Evolutionary conservation across 2,797 vertebrate species (phyloP), one percentile per base, ranked within the genome.

Genomic region (Anguilla marmorata): DNA sequence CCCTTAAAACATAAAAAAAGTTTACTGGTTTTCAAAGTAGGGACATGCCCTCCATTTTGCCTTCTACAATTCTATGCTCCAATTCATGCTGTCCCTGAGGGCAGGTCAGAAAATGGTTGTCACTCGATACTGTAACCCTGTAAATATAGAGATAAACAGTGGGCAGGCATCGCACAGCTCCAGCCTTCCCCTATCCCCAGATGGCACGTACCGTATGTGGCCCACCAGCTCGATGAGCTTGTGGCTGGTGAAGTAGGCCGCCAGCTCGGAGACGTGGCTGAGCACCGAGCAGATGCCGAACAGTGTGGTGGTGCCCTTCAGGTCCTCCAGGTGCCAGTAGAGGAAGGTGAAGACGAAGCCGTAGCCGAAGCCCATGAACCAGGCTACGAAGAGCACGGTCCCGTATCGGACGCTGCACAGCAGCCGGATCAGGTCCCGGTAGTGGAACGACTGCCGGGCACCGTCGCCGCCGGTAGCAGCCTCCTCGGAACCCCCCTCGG

Each of bases 341-440:
- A 99, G 97, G 92, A 99, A 99, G 89, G 97, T 99, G 94, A 99
- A 99, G 85, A 99, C 98, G 24, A 98, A 99, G 91, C 99, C 99
- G 0, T 99, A 99, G 1, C 99, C 98, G 83, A 99, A 99, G 1
- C 98, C 99, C 99, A 99, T 99, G 93, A 99, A 99, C 98, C 98
- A 99, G 1, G 99, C 98, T 74, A 99, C 99, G 0, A 98, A 99
- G 14, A 99, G 95, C 82, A 99, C 97, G 0, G 98, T 98, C 91
- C 98, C 95, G 0, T 99, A 99, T 87, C 97, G 98, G 89, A 99
- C 96, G 0, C 96, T 97, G 91, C 98, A 99, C 0, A 99, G 95
- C 37, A 99, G 94, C 89, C 93, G 95, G 90, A 99, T 94, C 21
- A 99, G 92, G 56, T 96, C 94, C 41, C 89, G 91, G 91, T 95